Percentiles rank a stretch among this genome's conserved stretches.
Conservation (phyloP, 2,888 invertebrate species). For the Mylabris sibirica region DNA sequence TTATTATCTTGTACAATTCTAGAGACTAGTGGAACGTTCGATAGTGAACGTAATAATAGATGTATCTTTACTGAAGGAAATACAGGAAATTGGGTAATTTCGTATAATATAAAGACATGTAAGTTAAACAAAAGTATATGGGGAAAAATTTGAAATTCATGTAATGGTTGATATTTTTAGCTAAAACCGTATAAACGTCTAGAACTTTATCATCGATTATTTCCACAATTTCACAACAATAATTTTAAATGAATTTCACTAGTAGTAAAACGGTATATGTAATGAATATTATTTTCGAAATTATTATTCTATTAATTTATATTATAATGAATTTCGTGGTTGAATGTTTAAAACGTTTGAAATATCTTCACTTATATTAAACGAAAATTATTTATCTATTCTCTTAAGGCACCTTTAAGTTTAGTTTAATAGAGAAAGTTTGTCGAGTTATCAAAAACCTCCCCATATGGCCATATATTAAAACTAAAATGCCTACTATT, state of each 20-base stretch:
- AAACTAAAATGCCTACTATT: slow-evolving; percentile 13
- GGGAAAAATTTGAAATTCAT: background rate
- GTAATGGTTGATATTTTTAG: background rate
- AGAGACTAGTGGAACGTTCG: background rate
- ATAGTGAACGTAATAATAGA: background rate
- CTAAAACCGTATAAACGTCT: background rate
- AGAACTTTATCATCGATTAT: background rate
- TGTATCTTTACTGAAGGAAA: background rate
- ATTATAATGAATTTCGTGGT: background rate
- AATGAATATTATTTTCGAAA: background rate
- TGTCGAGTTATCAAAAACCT: slow-evolving; percentile 11
- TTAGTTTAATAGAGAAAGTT: slow-evolving; percentile 16
- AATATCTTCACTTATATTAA: background rate
- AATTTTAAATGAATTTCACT: background rate
- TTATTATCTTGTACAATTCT: background rate
- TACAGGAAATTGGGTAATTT: background rate
- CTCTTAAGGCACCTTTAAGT: slow-evolving; percentile 2
- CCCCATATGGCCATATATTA: slow-evolving; percentile 14
- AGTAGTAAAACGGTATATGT: background rate
- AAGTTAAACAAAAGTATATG: background rate
- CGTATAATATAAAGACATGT: slow-evolving; percentile 1
- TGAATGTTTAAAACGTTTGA: background rate
- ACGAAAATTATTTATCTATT: slow-evolving; percentile 7
- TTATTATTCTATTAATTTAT: background rate
- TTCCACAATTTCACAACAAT: background rate